Conservation (phyloP, 2,888 invertebrate genomes). For the Aquatica leii region DNA sequence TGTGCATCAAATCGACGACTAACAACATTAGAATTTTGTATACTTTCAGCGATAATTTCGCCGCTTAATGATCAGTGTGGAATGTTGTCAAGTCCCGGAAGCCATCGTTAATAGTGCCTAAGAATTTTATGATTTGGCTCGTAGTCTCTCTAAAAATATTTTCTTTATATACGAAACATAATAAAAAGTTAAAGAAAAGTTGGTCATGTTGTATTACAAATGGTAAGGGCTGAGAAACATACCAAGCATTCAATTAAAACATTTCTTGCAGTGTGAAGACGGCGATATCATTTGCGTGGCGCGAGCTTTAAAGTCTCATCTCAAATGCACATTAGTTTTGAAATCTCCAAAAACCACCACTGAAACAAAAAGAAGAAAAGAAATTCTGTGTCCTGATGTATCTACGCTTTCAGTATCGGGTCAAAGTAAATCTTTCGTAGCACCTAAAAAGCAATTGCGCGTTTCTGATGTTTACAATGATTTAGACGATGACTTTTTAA, state of each 20-base stretch:
- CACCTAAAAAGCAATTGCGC: neutral
- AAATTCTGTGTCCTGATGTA: slow-evolving; percentile 13
- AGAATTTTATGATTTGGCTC: slow-evolving; percentile 33
- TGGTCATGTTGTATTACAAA: slow-evolving; percentile 29
- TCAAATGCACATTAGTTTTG: no score
- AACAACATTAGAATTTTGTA: no score
- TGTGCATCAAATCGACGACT: slow-evolving; percentile 34
- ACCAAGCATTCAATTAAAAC: slow-evolving; percentile 24
- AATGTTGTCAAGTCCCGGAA: slow-evolving; percentile 40
- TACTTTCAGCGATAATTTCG: no score
- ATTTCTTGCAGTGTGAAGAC: slow-evolving; percentile 8
- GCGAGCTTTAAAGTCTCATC: no score
- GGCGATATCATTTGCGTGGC: neutral
- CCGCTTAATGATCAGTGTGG: no score
- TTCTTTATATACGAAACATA: slow-evolving; percentile 36
- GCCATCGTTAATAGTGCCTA: slow-evolving; percentile 31
- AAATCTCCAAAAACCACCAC: no score
- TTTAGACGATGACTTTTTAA: no score
- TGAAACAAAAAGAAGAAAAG: no score
- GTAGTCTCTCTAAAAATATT: slow-evolving; percentile 39
- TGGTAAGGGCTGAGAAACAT: slow-evolving; percentile 32
- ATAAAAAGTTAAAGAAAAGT: slow-evolving; percentile 38
- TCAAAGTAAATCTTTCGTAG: no score
- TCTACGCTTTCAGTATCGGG: neutral
- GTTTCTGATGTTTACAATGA: no score